These are phyloP conservation scores for Pseudois nayaur DNA, from an alignment of 2,113 vertebrate species.

Conservation along the genomic window DNA sequence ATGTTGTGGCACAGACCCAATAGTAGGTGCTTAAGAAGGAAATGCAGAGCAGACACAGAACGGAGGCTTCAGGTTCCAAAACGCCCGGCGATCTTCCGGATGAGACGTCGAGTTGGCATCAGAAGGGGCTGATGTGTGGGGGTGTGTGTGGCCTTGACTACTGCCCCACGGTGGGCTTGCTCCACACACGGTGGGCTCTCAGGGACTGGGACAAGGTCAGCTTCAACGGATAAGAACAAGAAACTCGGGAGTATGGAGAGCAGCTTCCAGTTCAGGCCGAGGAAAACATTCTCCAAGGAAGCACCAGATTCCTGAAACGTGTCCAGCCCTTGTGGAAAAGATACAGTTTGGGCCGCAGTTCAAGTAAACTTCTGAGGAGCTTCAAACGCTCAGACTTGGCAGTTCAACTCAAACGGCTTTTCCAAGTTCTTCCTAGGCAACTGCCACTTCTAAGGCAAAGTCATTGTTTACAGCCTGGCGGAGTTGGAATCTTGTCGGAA, in stretches of 20 bases:
- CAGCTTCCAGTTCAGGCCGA: constrained; percentile 59
- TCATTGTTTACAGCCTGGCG: background rate
- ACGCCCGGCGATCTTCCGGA: background rate
- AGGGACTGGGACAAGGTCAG: background rate
- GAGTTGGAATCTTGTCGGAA: constrained; percentile 29
- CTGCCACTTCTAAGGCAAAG: background rate
- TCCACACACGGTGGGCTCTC: background rate
- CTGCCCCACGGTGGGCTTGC: background rate
- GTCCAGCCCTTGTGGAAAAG: constrained; percentile 75
- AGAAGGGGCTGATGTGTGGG: no score
- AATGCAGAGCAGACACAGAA: background rate
- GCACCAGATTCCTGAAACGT: constrained; percentile 67
- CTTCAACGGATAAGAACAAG: background rate
- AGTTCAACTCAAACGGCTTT: background rate
- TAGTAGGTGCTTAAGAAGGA: background rate
- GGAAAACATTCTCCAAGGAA: constrained; percentile 59
- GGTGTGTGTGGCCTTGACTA: background rate
- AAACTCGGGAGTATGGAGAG: constrained; percentile 50
- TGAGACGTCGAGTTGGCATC: background rate
- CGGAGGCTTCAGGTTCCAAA: background rate
- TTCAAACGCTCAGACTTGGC: constrained; percentile 63
- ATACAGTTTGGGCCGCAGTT: constrained; percentile 66
- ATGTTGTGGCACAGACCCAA: background rate
- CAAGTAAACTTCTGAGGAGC: constrained; percentile 70
- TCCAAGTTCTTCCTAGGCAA: background rate